Evolutionary conservation across 2,888 invertebrate species (phyloP).

Genomic region (Tetranychus piercei): DNA sequence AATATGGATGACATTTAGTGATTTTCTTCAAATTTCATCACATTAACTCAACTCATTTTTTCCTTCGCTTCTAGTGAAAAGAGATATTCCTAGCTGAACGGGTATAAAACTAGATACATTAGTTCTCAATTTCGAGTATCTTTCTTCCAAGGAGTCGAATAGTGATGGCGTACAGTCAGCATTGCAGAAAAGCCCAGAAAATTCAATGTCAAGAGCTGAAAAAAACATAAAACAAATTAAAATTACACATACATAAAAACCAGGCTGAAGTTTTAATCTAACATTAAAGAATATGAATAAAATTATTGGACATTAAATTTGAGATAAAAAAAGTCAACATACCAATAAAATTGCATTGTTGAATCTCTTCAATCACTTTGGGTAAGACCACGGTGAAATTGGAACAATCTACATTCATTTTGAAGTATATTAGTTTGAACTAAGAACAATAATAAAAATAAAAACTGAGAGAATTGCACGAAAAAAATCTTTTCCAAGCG

Average conservation of each 20-base stretch:
- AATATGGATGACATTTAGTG: not conserved
- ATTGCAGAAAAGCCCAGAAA: slow-evolving; percentile 42
- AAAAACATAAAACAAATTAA: slow-evolving; percentile 10
- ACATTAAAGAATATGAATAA: no score
- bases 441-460: not conserved
- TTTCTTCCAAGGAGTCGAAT: slow-evolving; percentile 40
- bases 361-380: not conserved
- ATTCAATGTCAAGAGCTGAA: slow-evolving; percentile 53
- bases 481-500: no score
- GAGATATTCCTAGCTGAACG: slow-evolving; percentile 40
- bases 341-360: not conserved
- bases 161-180: slow-evolving; percentile 41
- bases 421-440: not conserved
- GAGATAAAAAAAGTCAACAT: not conserved
- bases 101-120: slow-evolving; percentile 39
- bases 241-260: not conserved
- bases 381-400: not conserved
- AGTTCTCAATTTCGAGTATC: slow-evolving; percentile 40
- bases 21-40: not conserved
- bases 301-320: no score
- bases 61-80: slow-evolving; percentile 1
- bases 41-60: not conserved
- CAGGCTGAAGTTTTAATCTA: not conserved
- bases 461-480: no score
- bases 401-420: not conserved